A percentile compares a stretch with the other conserved stretches of the same genome.
phyloP scores from a whole-genome alignment of 2,888 invertebrate species.

The Agrotis clavis region DNA sequence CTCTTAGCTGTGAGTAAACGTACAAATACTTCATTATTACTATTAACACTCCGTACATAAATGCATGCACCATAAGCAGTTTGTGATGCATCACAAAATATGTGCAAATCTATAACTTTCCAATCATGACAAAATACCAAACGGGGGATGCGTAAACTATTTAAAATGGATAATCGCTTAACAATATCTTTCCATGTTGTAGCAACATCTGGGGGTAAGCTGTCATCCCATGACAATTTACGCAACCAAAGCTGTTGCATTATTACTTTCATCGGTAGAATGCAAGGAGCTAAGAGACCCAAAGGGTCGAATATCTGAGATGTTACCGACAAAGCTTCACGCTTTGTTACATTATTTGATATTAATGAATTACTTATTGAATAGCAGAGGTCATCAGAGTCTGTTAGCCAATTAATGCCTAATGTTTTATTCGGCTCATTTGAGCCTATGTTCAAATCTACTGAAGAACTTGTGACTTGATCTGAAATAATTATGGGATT shows the following conservation, averaged over 20 bases:
- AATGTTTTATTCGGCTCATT: constrained; percentile 23
- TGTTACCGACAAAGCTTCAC: too few species aligned
- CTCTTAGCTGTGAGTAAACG: constrained; percentile 11
- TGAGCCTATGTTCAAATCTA: constrained; percentile 35
- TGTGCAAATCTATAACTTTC: constrained; percentile 1
- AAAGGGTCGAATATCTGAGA: too few species aligned
- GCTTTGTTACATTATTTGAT: too few species aligned
- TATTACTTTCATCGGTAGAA: constrained; percentile 58
- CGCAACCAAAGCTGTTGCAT: constrained; percentile 62
- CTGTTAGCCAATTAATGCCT: constrained; percentile 49
- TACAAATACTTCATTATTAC: not conserved
- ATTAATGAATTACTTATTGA: too few species aligned
- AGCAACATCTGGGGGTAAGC: constrained; percentile 5
- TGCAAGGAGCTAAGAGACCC: constrained; percentile 58
- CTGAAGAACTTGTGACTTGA: constrained; percentile 14
- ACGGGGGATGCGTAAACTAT: constrained; percentile 14
- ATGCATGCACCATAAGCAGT: constrained; percentile 11
- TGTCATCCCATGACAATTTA: constrained; percentile 63
- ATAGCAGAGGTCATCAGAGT: constrained; percentile 45
- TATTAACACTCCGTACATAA: not conserved
- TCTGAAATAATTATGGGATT: not conserved
- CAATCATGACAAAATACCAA: constrained; percentile 3
- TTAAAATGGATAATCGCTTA: not conserved
- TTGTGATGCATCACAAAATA: constrained; percentile 14
- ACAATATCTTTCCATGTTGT: constrained; percentile 1